Conservation (phyloP, 2,113 vertebrate species). For the Aspiorhynchus laticeps region DNA sequence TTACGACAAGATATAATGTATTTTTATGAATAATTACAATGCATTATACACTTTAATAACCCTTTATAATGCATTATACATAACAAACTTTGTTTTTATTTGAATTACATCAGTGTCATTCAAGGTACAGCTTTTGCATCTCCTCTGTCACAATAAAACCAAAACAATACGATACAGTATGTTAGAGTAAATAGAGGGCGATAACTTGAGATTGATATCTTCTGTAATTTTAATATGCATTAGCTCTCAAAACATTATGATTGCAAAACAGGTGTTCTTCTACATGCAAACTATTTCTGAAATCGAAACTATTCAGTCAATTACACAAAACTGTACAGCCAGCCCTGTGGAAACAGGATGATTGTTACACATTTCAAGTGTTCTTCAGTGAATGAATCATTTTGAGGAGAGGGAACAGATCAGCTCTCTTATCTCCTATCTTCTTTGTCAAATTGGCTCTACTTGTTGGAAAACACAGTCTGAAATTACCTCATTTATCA, state of each 20-base stretch:
- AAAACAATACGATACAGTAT: not conserved
- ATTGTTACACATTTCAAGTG: conserved; percentile 51
- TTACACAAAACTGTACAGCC: conserved; percentile 37
- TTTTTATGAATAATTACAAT: too few species aligned
- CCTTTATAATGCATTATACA: too few species aligned
- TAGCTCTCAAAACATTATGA: not conserved
- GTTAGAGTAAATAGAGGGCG: not conserved
- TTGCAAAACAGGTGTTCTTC: not conserved
- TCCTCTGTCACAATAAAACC: not conserved
- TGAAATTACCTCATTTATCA: conserved; percentile 45
- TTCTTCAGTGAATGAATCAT: conserved; percentile 50
- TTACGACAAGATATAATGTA: too few species aligned
- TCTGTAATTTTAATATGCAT: not conserved
- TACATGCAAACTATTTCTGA: not conserved
- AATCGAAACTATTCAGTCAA: conserved; percentile 9
- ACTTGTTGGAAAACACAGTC: conserved; percentile 34
- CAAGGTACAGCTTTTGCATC: not conserved
- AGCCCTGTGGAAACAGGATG: conserved; percentile 33
- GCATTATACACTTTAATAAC: too few species aligned
- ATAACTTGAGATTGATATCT: not conserved
- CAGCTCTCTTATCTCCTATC: conserved; percentile 23
- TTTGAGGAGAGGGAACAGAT: conserved; percentile 47
- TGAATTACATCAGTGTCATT: not conserved
- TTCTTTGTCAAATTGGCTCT: conserved; percentile 40
- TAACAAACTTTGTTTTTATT: too few species aligned